These are phyloP conservation scores for Lepilemur ruficaudatus DNA, from an alignment of 2,797 vertebrate species.

Conservation along the genomic window DNA sequence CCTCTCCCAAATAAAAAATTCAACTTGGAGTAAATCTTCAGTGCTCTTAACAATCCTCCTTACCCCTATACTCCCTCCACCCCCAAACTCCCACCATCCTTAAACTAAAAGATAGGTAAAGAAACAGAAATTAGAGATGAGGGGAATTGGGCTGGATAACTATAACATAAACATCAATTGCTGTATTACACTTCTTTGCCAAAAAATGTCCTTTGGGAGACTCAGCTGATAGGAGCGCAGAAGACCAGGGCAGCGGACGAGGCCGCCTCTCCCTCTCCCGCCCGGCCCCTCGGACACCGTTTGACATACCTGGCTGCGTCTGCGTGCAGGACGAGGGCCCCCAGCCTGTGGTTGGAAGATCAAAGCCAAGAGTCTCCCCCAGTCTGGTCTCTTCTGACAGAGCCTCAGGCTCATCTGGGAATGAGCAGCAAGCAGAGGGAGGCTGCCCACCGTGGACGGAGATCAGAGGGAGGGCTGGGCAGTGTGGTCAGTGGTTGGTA, in stretches of 20 bases:
- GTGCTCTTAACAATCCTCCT: not conserved
- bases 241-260: not conserved
- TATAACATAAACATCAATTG: not conserved
- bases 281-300: not conserved
- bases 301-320: not conserved
- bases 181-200: not conserved
- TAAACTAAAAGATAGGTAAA: slow-evolving; percentile 21
- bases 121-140: not conserved
- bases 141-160: not conserved
- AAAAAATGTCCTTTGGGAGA: not conserved
- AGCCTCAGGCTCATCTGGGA: slow-evolving; percentile 26
- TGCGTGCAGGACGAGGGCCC: not conserved
- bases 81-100: not conserved
- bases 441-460: not conserved
- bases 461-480: slow-evolving; percentile 52
- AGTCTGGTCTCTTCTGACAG: slow-evolving; percentile 2
- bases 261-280: not conserved
- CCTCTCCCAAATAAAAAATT: not conserved
- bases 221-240: not conserved
- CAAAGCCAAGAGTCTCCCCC: not conserved
- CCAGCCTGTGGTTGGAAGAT: not conserved
- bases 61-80: not conserved
- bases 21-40: not conserved
- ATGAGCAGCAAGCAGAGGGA: not conserved
- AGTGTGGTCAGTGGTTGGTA: slow-evolving; percentile 28